Evolutionary conservation across 2,113 vertebrate genomes (phyloP), one percentile per base, ranked within the genome.

Genomic region (Proterorhinus semilunaris): DNA sequence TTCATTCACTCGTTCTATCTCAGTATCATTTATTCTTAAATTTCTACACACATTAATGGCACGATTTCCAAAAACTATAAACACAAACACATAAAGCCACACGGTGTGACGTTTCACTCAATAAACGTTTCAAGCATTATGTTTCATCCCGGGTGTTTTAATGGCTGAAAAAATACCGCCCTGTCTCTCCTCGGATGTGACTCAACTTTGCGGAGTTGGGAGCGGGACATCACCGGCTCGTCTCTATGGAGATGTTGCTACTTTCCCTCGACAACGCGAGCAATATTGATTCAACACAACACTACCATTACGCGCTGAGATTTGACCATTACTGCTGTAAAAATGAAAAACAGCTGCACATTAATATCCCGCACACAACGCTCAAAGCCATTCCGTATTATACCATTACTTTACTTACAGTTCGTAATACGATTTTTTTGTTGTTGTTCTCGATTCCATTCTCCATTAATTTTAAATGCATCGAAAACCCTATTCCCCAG

Each of bases 401-500:
- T 44, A 10, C n/a, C 42, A 44, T 61, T 61, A 61, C 58, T 44
- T 44, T 61, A n/a, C 57, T 7, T 44, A n/a, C 8, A 61, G 13
- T n/a, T 42, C 6, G 4, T 44, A 61, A 61, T 44, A 3, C 8
- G 58, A 61, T 44, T 61, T 61, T 42, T 21, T 2, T 21, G n/a
- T 21, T 21, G 1, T 63, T 62, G 45, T 17, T 10, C 62, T 72
- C 69, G 15, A 1, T 63, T 44, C 13, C 13, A 12, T 62, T 63
- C 46, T 51, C 59, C 2, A 50, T 45, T 50, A 3, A 50, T 45
- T 50, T 65, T 11, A 17, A 53, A 64, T 68, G 50, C 10, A 72
- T 62, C 67, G 48, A 62, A 69, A 8, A 1, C 8, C 17, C 45
- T 11, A 43, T 44, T 74, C 65, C 53, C 46, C 43, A 57, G 66